phyloP scores from a whole-genome alignment of 2,113 vertebrate genomes.

The Tetraodon nigroviridis region DNA sequence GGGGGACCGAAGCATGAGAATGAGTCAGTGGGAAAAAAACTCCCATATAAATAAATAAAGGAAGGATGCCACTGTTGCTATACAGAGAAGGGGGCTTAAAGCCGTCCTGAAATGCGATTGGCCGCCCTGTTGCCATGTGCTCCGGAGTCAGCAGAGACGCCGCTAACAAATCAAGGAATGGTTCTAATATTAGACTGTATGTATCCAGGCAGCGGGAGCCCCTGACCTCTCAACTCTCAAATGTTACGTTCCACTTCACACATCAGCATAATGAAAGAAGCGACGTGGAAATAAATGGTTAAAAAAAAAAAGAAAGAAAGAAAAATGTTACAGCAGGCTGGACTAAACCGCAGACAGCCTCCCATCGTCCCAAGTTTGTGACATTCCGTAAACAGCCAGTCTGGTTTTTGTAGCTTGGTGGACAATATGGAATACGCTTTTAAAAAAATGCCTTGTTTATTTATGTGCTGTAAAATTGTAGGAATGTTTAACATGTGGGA shows the following conservation, averaged over 20 bases:
- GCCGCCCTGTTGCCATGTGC: slow-evolving; percentile 70
- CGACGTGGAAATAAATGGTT: slow-evolving; percentile 64
- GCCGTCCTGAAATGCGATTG: slow-evolving; percentile 68
- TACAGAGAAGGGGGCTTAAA: slow-evolving; percentile 65
- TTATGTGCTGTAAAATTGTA: neutral
- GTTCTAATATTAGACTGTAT: slow-evolving; percentile 76
- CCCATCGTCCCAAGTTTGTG: slow-evolving; percentile 2
- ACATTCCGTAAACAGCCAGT: slow-evolving; percentile 6
- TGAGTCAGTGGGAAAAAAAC: slow-evolving; percentile 58
- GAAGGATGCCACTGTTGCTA: slow-evolving; percentile 72
- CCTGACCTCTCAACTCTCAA: slow-evolving; percentile 68
- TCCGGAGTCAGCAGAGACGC: slow-evolving; percentile 67
- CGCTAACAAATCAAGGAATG: slow-evolving; percentile 73
- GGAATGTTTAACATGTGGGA: neutral
- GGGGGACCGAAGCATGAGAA: slow-evolving; percentile 57
- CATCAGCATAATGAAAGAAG: slow-evolving; percentile 67
- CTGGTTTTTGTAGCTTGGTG: neutral
- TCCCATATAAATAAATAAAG: slow-evolving; percentile 70
- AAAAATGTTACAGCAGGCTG: slow-evolving; percentile 45
- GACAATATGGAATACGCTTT: neutral
- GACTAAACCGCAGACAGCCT: slow-evolving; percentile 48
- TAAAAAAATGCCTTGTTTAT: neutral
- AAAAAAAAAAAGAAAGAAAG: slow-evolving; percentile 67
- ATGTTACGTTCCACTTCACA: slow-evolving; percentile 64
- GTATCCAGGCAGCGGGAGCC: slow-evolving; percentile 72